Evolutionary conservation across 2,797 vertebrate species (phyloP).

Genomic region (Natrix natrix): DNA sequence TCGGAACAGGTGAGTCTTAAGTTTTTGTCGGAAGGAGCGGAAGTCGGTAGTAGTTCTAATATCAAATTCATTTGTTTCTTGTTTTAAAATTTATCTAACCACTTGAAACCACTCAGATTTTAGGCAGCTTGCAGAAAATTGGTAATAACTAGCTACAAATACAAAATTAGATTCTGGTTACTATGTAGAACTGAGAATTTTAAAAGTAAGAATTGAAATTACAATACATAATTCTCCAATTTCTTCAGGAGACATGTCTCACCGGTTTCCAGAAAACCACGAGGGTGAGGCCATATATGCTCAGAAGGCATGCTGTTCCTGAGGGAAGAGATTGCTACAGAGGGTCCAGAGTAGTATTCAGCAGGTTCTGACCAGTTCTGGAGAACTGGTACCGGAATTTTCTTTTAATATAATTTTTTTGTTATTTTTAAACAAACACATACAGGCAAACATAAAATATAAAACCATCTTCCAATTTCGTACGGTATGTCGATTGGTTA

Average conservation of each 20-base stretch:
- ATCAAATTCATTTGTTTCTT: neutral
- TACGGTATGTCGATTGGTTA: too few species aligned
- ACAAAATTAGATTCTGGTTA: neutral
- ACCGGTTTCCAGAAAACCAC: neutral
- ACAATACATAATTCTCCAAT: neutral
- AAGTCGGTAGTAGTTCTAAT: too few species aligned
- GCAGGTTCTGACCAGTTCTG: too few species aligned
- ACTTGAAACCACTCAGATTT: neutral
- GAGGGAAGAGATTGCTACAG: neutral
- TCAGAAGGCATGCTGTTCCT: neutral
- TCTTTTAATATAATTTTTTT: too few species aligned
- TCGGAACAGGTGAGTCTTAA: too few species aligned
- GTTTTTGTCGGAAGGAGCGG: too few species aligned
- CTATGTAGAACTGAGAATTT: neutral
- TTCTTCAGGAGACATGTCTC: neutral
- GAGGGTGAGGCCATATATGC: neutral
- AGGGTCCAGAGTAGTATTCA: neutral
- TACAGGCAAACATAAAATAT: too few species aligned
- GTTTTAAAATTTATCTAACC: neutral
- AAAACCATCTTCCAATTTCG: too few species aligned
- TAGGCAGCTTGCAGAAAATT: neutral
- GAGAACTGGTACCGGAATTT: too few species aligned
- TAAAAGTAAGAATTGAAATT: neutral
- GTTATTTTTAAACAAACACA: too few species aligned
- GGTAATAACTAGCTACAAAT: neutral